phyloP scores from a whole-genome alignment of 2,888 invertebrate genomes.

The Limulus polyphemus region DNA sequence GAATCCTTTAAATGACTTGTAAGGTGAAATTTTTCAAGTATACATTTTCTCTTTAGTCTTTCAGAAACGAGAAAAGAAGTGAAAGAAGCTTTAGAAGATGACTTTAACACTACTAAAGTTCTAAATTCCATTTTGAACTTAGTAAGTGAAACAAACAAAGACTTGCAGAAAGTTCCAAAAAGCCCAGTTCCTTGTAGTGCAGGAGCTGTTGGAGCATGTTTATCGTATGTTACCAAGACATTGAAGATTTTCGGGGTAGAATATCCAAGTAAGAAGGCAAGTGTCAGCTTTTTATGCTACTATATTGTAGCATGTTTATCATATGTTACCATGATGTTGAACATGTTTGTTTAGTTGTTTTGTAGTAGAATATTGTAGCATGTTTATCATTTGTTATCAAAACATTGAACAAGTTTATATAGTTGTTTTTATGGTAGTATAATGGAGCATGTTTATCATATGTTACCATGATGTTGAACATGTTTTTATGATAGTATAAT shows the following conservation, averaged over 20 bases:
- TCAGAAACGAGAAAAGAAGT: not conserved
- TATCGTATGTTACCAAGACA: slow-evolving; percentile 10
- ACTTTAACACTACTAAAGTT: slow-evolving; percentile 15
- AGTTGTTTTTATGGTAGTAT: not conserved
- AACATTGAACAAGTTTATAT: slow-evolving; percentile 7
- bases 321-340: slow-evolving; percentile 10
- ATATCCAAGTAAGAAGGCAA: slow-evolving; percentile 14
- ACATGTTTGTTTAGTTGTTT: too few relatives aligned
- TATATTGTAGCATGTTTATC: slow-evolving; percentile 5
- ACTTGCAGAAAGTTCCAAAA: slow-evolving; percentile 1
- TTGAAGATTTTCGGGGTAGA: slow-evolving; percentile 12
- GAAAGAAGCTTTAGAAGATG: slow-evolving; percentile 8
- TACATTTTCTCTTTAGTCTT: not conserved
- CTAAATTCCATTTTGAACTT: slow-evolving; percentile 10
- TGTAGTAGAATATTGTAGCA: too few relatives aligned
- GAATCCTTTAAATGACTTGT: not conserved
- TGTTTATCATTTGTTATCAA: slow-evolving; percentile 9
- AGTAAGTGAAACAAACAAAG: slow-evolving; percentile 13
- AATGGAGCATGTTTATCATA: slow-evolving; percentile 7
- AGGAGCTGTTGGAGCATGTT: slow-evolving; percentile 7
- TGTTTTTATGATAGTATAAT: too few relatives aligned
- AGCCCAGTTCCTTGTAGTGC: not conserved
- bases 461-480: slow-evolving; percentile 9
- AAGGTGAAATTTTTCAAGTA: not conserved
- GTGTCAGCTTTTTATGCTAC: not conserved